A percentile compares a stretch with the other conserved stretches of the same genome.
These are phyloP conservation scores for Serripes groenlandicus DNA, from an alignment of 2,888 invertebrate genomes.

Conservation along the genomic window DNA sequence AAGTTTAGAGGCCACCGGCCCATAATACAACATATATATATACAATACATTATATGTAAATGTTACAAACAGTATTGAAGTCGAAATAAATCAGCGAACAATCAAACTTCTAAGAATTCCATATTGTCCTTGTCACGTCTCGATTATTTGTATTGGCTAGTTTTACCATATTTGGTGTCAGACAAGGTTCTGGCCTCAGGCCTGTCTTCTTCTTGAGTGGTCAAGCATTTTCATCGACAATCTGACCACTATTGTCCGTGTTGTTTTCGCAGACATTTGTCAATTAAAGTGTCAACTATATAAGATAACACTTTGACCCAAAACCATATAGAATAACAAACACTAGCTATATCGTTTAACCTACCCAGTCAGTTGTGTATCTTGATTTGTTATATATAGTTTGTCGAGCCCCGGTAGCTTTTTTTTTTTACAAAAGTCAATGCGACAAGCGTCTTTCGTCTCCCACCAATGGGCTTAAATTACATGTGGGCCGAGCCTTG, in stretches of 20 bases:
- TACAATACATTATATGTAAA: too few relatives aligned
- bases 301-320: slow-evolving; percentile 54
- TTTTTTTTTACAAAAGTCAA: too few relatives aligned
- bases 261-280: slow-evolving; percentile 55
- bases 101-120: slow-evolving; percentile 4
- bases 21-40: too few relatives aligned
- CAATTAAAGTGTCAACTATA: slow-evolving; percentile 65
- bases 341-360: slow-evolving; percentile 20
- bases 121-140: slow-evolving; percentile 12
- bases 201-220: slow-evolving; percentile 41
- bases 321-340: slow-evolving; percentile 49
- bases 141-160: slow-evolving; percentile 18
- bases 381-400: too few relatives aligned
- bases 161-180: slow-evolving; percentile 49
- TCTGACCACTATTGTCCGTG: slow-evolving; percentile 35
- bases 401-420: too few relatives aligned
- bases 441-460: too few relatives aligned
- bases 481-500: too few relatives aligned
- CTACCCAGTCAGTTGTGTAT: too few relatives aligned
- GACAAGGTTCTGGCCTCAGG: slow-evolving; percentile 35
- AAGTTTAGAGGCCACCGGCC: too few relatives aligned
- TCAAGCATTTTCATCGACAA: slow-evolving; percentile 25
- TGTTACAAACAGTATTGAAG: too few relatives aligned
- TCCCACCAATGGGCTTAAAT: too few relatives aligned
- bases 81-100: neutral